Percentiles rank a stretch among this genome's conserved stretches.
These are phyloP conservation scores for Drosophila histrio DNA, from an alignment of 2,888 invertebrate species.

Conservation along the genomic window DNA sequence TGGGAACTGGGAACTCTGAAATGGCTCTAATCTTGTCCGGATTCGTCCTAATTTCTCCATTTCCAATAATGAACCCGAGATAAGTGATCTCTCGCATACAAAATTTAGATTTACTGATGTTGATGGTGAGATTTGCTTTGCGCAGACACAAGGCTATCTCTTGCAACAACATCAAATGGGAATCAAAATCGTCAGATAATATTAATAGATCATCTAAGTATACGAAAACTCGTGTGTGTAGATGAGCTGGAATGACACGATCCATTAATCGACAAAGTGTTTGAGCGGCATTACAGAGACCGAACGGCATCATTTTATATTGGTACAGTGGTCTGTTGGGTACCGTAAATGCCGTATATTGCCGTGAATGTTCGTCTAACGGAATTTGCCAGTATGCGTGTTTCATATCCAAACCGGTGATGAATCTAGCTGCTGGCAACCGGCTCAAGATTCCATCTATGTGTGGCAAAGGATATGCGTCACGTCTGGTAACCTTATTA, in stretches of 20 bases:
- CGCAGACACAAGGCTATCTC: too few species aligned
- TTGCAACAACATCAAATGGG: too few species aligned
- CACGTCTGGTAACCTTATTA: slow-evolving; percentile 45
- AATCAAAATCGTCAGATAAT: too few species aligned
- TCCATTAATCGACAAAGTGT: slow-evolving; percentile 2
- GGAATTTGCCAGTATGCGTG: too few species aligned
- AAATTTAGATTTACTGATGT: background rate
- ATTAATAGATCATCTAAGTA: too few species aligned
- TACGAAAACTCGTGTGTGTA: slow-evolving; percentile 6
- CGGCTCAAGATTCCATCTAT: slow-evolving; percentile 38
- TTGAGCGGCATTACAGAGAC: background rate
- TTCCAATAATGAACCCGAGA: background rate
- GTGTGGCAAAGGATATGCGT: slow-evolving; percentile 45
- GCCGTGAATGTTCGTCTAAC: too few species aligned
- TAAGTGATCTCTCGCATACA: background rate
- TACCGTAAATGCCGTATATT: too few species aligned
- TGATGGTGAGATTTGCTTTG: too few species aligned
- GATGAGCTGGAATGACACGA: slow-evolving; percentile 9
- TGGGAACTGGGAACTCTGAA: slow-evolving; percentile 5
- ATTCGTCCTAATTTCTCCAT: background rate
- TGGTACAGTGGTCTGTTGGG: too few species aligned
- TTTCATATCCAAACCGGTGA: slow-evolving; percentile 32
- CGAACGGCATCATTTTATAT: too few species aligned
- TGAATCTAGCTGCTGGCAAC: slow-evolving; percentile 22
- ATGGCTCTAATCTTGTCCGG: slow-evolving; percentile 6